Evolutionary conservation across 2,113 vertebrate species (phyloP).

Genomic region (Garra rufa): DNA sequence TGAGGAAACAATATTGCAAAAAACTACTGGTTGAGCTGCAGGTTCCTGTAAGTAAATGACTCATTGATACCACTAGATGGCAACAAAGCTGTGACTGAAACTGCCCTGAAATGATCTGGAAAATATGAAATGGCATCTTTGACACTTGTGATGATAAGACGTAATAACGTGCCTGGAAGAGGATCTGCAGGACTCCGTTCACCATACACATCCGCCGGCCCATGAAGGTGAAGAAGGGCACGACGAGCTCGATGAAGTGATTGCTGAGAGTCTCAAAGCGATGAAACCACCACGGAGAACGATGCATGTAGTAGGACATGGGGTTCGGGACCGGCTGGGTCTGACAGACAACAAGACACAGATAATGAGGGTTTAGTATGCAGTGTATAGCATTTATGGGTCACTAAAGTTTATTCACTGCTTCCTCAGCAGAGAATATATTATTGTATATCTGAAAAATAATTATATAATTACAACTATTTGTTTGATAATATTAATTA

Average conservation of each 20-base stretch:
- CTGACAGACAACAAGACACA: conserved; percentile 69
- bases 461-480: too few species aligned
- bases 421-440: not conserved
- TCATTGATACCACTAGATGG: conserved; percentile 3
- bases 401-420: too few species aligned
- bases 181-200: conserved; percentile 85
- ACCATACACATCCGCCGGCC: conserved; percentile 82
- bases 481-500: too few species aligned
- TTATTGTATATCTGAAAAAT: too few species aligned
- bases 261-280: conserved; percentile 85
- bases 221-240: conserved; percentile 87
- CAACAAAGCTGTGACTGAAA: not conserved
- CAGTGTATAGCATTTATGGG: not conserved
- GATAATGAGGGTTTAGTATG: not conserved
- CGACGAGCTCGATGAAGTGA: conserved; percentile 89
- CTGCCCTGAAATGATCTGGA: not conserved
- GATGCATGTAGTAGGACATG: conserved; percentile 90
- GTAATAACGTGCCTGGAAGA: conserved; percentile 86
- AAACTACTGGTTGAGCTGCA: not conserved
- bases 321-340: conserved; percentile 94
- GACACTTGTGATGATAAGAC: not conserved
- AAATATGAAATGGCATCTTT: not conserved
- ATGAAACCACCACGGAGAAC: conserved; percentile 89
- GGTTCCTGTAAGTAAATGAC: not conserved
- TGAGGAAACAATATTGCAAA: not conserved